phyloP scores from a whole-genome alignment of 2,113 vertebrate species.

The Malaclemys terrapin region DNA sequence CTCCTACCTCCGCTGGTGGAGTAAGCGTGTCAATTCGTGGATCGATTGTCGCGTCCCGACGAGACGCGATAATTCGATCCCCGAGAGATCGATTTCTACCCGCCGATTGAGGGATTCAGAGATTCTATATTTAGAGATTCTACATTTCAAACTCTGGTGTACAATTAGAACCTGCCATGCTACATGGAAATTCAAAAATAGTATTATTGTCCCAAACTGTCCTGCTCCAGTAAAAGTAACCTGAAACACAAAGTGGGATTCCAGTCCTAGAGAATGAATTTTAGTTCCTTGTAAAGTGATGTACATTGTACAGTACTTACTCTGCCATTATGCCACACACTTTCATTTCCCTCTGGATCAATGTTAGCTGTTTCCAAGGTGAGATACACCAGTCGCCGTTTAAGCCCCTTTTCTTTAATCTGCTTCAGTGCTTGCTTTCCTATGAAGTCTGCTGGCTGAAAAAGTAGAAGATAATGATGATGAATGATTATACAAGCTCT shows the following conservation, averaged over 20 bases:
- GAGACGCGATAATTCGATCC: too few species aligned
- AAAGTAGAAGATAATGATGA: conserved; percentile 65
- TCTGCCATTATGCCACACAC: conserved; percentile 91
- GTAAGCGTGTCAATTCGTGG: too few species aligned
- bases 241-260: not conserved
- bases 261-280: not conserved
- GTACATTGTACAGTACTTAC: conserved; percentile 71
- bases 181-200: not conserved
- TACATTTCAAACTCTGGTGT: not conserved
- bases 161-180: not conserved
- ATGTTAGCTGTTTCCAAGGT: conserved; percentile 88
- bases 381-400: conserved; percentile 90
- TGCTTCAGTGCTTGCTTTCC: conserved; percentile 92
- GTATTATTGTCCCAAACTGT: not conserved
- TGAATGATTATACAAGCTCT: conserved; percentile 32
- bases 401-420: conserved; percentile 91
- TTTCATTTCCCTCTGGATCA: conserved; percentile 98
- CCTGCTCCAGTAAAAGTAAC: not conserved
- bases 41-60: too few species aligned
- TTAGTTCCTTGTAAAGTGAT: not conserved
- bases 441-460: conserved; percentile 91
- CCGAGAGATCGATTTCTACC: too few species aligned
- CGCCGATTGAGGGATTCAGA: not conserved
- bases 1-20: too few species aligned
- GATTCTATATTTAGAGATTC: not conserved